phyloP scores from a whole-genome alignment of 2,113 vertebrate species.

The Gasterosteus aculeatus region DNA sequence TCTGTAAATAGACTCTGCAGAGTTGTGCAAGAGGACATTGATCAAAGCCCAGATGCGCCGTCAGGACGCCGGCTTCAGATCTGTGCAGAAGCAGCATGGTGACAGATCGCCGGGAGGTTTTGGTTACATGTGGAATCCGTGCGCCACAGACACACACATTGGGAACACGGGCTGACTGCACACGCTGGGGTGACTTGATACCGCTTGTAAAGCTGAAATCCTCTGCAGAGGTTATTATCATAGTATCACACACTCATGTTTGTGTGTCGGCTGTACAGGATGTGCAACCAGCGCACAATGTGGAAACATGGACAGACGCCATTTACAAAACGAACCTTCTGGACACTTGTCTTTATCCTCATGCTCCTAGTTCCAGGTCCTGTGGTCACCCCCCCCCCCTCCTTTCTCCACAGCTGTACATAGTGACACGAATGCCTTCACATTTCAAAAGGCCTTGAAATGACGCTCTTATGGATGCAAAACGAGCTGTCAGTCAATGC shows the following conservation, averaged over 20 bases:
- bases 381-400: no score
- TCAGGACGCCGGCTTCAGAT: background rate
- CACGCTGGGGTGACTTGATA: background rate
- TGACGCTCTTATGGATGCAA: no score
- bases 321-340: no score
- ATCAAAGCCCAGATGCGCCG: background rate
- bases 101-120: background rate
- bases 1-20: constrained; percentile 2
- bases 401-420: no score
- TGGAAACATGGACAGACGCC: no score
- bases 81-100: background rate
- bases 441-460: no score
- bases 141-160: background rate
- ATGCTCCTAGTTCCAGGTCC: no score
- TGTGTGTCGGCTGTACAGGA: no score
- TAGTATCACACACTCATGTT: background rate
- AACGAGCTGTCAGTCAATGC: no score
- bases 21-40: background rate
- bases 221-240: background rate
- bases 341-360: no score
- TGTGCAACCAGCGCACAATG: no score
- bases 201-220: background rate
- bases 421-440: no score
- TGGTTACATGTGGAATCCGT: background rate
- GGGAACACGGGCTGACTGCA: background rate